These are phyloP conservation scores for Eupelmus urozonus DNA, from an alignment of 2,888 invertebrate species.

Conservation along the genomic window DNA sequence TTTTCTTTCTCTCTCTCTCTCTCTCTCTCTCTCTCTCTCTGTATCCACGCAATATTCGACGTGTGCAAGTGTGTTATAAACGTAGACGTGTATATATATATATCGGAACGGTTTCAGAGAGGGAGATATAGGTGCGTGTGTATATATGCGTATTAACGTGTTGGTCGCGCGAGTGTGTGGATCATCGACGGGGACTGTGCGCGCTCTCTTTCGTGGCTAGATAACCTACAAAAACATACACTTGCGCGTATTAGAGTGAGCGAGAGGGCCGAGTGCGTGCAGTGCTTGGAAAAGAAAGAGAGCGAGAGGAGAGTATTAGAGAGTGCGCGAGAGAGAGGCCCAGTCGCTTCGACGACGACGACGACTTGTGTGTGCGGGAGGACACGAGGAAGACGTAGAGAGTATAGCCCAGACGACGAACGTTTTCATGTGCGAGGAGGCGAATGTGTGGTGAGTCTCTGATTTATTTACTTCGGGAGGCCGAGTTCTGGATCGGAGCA, in stretches of 20 bases:
- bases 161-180: too few species aligned
- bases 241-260: neutral
- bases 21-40: too few species aligned
- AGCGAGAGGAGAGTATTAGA: neutral
- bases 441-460: conserved; percentile 43
- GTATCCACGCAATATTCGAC: too few species aligned
- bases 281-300: neutral
- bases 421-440: conserved; percentile 34
- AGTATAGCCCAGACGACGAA: neutral
- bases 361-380: too few species aligned
- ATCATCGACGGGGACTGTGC: neutral
- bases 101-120: neutral
- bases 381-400: neutral
- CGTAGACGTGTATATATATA: too few species aligned
- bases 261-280: conserved; percentile 5
- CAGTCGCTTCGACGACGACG: too few species aligned
- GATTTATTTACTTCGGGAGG: too few species aligned
- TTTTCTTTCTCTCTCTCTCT: too few species aligned
- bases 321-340: too few species aligned
- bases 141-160: neutral
- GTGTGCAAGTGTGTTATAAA: neutral
- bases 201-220: conserved; percentile 33
- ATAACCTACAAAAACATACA: conserved; percentile 49
- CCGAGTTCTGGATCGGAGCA: neutral
- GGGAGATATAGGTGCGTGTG: neutral